Evolutionary conservation across 2,113 vertebrate species (phyloP).

Genomic region (Lucifuga dentata): DNA sequence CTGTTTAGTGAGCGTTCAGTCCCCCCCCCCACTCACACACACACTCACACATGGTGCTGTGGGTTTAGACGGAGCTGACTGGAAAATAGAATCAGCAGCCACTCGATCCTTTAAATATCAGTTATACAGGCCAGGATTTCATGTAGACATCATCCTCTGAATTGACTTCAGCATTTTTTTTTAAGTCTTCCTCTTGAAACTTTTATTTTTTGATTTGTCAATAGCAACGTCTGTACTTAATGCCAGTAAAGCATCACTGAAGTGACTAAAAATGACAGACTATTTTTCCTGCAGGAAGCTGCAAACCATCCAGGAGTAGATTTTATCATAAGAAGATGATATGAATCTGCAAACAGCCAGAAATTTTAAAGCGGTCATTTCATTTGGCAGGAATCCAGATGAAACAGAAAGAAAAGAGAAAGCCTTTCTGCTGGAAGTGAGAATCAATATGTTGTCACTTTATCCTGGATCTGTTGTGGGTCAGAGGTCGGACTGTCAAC

Average conservation of each 20-base stretch:
- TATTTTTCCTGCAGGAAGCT: no score
- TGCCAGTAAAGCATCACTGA: no score
- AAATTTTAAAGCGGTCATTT: no score
- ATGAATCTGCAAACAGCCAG: no score
- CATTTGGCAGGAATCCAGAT: no score
- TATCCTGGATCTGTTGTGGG: neutral
- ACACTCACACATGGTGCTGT: constrained; percentile 38
- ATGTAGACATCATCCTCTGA: constrained; percentile 9
- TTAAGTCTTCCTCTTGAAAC: neutral
- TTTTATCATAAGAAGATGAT: no score
- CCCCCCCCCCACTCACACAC: constrained; percentile 36
- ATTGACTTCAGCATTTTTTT: constrained; percentile 9
- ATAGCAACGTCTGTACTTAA: no score
- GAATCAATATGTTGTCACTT: neutral
- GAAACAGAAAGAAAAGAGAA: no score
- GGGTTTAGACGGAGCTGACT: constrained; percentile 36
- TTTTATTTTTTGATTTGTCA: constrained; percentile 9
- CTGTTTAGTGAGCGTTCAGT: constrained; percentile 49
- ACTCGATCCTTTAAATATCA: constrained; percentile 26
- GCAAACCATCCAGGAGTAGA: no score
- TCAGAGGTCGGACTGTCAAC: neutral
- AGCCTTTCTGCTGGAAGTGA: no score
- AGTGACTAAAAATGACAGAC: no score
- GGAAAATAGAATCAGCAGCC: constrained; percentile 44
- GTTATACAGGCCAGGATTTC: constrained; percentile 20